Evolutionary conservation across 1,140 invertebrate genomes (phyloP).

Genomic region (Camponotus pennsylvanicus): DNA sequence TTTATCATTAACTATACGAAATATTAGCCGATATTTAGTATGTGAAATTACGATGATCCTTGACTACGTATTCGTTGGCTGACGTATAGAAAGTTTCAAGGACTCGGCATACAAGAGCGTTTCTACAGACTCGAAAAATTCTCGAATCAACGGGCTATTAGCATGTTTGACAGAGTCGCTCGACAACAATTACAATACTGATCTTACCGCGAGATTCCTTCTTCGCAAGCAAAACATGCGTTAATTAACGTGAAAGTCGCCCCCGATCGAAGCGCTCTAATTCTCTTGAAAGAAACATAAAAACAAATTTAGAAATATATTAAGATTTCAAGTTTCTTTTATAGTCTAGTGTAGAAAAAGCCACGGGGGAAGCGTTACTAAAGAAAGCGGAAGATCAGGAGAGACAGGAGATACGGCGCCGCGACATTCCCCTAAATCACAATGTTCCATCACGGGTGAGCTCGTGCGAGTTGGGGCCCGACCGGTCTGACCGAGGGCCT

Average conservation of each 20-base stretch:
- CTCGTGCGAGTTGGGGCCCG: conserved; percentile 10
- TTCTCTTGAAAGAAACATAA: neutral
- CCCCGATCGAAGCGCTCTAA: neutral
- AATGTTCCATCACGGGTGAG: conserved; percentile 61
- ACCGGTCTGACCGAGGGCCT: conserved; percentile 35
- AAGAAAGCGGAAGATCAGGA: conserved; percentile 45
- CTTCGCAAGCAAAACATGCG: neutral
- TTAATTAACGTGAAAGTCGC: conserved; percentile 47
- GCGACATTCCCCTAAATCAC: conserved; percentile 63
- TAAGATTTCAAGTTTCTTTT: neutral
- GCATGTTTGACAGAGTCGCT: neutral
- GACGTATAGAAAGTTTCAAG: neutral
- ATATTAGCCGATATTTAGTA: neutral
- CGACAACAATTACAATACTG: neutral
- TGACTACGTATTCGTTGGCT: no score
- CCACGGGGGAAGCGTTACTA: neutral
- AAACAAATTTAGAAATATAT: neutral
- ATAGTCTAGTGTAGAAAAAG: neutral
- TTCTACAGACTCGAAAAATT: conserved; percentile 4
- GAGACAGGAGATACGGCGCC: conserved; percentile 4
- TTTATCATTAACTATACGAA: neutral
- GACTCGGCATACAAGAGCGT: neutral
- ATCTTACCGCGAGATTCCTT: neutral
- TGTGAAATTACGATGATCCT: neutral
- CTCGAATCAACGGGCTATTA: neutral